A percentile compares a stretch with the other conserved stretches of the same genome.
phyloP scores from a whole-genome alignment of 2,888 invertebrate species.

The Theodoxus fluviatilis region DNA sequence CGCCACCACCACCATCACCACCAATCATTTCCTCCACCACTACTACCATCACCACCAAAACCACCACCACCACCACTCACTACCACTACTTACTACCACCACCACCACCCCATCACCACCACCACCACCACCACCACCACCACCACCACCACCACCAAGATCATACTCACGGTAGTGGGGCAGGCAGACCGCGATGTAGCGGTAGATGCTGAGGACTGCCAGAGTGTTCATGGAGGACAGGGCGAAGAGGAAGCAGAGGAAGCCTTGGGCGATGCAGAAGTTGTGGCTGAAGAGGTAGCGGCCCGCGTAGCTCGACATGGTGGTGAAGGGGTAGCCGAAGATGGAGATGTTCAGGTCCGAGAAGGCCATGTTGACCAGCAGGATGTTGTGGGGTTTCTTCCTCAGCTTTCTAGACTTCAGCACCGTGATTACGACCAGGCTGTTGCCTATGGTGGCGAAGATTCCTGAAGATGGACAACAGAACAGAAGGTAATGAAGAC shows the following conservation, averaged over 20 bases:
- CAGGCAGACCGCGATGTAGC: constrained; percentile 37
- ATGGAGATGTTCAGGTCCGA: constrained; percentile 37
- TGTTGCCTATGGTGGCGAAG: constrained; percentile 27
- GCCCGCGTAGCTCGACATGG: constrained; percentile 32
- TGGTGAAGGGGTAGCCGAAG: constrained; percentile 37
- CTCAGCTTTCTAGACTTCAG: constrained; percentile 27
- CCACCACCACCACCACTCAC: too few relatives aligned
- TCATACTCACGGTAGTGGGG: constrained; percentile 35
- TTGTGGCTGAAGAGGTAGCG: constrained; percentile 32
- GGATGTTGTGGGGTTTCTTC: constrained; percentile 30
- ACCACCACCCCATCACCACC: too few relatives aligned
- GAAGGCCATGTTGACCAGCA: constrained; percentile 38
- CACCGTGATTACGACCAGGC: constrained; percentile 23
- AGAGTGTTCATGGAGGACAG: constrained; percentile 36
- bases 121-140: too few relatives aligned
- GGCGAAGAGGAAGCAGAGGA: constrained; percentile 35
- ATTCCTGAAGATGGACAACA: constrained; percentile 19
- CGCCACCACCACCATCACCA: too few relatives aligned
- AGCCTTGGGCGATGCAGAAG: constrained; percentile 36
- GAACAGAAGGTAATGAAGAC: too few relatives aligned
- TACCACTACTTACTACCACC: too few relatives aligned
- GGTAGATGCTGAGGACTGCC: constrained; percentile 34
- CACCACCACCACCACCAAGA: too few relatives aligned
- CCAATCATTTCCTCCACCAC: too few relatives aligned
- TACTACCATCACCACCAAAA: too few relatives aligned